phyloP scores from a whole-genome alignment of 2,113 vertebrate genomes.

The Oryzias woworae region DNA sequence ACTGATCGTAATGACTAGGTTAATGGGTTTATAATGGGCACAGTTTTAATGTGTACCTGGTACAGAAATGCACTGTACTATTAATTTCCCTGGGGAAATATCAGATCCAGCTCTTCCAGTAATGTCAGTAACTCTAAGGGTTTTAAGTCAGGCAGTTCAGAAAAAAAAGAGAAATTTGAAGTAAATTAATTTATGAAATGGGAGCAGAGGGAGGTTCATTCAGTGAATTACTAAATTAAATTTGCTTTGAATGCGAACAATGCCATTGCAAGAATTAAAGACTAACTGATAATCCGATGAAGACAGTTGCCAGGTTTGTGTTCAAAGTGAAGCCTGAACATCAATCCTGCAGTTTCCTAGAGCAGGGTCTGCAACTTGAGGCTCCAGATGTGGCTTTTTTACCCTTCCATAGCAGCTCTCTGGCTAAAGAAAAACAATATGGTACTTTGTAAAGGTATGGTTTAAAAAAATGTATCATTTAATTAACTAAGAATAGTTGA shows the following conservation, averaged over 20 bases:
- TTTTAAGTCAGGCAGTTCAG: slow-evolving; percentile 6
- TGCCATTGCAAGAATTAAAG: slow-evolving; percentile 1
- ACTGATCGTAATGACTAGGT: slow-evolving; percentile 73
- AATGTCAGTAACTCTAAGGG: slow-evolving; percentile 9
- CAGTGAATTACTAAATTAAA: slow-evolving; percentile 41
- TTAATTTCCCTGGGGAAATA: slow-evolving; percentile 74
- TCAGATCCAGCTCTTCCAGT: slow-evolving; percentile 42
- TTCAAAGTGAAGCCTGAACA: slow-evolving; percentile 9
- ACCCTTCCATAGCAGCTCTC: too few relatives aligned
- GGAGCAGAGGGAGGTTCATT: slow-evolving; percentile 12
- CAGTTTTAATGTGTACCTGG: slow-evolving; percentile 68
- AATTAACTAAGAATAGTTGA: too few relatives aligned
- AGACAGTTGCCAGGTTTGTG: slow-evolving; percentile 5
- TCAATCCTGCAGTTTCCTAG: background rate
- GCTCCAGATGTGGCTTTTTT: too few relatives aligned
- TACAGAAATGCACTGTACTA: slow-evolving; percentile 66
- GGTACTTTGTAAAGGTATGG: too few relatives aligned
- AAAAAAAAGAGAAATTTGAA: slow-evolving; percentile 20
- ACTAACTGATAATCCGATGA: slow-evolving; percentile 5
- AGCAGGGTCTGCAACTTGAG: too few relatives aligned
- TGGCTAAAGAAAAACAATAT: too few relatives aligned
- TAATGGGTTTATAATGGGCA: slow-evolving; percentile 74
- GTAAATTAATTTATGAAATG: slow-evolving; percentile 41
- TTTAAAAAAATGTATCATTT: too few relatives aligned
- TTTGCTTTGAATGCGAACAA: slow-evolving; percentile 38